Conservation (phyloP, 2,888 invertebrate species). For the Pristionchus arcanus region DNA sequence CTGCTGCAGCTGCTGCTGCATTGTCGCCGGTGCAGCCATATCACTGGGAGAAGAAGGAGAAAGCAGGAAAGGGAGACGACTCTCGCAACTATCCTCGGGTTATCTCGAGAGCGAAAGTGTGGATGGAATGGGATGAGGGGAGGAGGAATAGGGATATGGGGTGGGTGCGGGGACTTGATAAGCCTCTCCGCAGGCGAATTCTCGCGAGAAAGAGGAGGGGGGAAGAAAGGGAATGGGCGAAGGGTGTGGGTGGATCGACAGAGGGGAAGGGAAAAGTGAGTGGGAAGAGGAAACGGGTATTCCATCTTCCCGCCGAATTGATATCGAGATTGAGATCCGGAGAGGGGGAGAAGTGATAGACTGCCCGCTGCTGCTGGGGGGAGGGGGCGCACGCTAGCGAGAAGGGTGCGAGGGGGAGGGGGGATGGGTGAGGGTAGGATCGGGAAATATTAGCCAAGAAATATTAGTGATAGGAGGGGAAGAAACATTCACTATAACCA, state of each 20-base stretch:
- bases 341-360: neutral
- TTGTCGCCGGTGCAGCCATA: neutral
- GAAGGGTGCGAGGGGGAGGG: too few relatives aligned
- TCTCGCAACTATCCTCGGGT: neutral
- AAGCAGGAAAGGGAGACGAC: neutral
- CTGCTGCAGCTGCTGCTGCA: neutral
- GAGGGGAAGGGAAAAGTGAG: neutral
- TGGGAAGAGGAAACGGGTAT: slow-evolving; percentile 34
- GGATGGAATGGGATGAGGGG: neutral
- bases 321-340: slow-evolving; percentile 28
- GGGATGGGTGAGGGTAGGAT: too few relatives aligned
- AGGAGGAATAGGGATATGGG: neutral
- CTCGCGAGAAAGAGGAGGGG: neutral
- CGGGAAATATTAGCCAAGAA: too few relatives aligned
- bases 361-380: neutral
- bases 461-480: too few relatives aligned
- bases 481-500: too few relatives aligned
- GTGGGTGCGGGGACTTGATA: neutral
- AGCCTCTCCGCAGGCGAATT: neutral
- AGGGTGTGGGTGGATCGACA: slow-evolving; percentile 21
- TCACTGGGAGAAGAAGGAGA: neutral
- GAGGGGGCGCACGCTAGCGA: too few relatives aligned
- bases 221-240: neutral
- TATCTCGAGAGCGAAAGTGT: slow-evolving; percentile 34
- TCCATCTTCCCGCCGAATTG: slow-evolving; percentile 40